Conservation (phyloP, 1,140 invertebrate species). For the Bombyx mandarina region DNA sequence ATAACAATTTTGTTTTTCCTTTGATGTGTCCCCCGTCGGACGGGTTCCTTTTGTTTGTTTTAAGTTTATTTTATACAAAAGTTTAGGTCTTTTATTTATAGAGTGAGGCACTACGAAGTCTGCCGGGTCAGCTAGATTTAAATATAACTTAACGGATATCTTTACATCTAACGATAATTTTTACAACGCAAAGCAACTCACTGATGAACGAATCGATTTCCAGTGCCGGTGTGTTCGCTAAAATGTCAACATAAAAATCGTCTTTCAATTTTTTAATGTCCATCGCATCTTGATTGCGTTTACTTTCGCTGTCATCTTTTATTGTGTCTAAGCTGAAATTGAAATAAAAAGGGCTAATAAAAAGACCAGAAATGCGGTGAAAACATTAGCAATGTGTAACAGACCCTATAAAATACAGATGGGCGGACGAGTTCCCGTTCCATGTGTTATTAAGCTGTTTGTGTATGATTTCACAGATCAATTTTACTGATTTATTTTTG, state of each 20-base stretch:
- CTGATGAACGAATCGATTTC: slow-evolving; percentile 42
- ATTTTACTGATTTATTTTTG: too few relatives aligned
- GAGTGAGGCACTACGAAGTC: too few relatives aligned
- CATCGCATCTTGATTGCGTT: slow-evolving; percentile 10
- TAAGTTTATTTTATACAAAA: too few relatives aligned
- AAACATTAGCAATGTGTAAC: neutral
- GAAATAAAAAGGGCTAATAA: slow-evolving; percentile 7
- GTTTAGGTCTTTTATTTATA: too few relatives aligned
- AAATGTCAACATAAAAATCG: slow-evolving; percentile 47
- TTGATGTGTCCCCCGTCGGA: too few relatives aligned
- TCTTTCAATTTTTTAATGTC: slow-evolving; percentile 48
- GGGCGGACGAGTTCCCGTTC: too few relatives aligned
- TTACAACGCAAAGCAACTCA: slow-evolving; percentile 15
- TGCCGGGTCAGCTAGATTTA: too few relatives aligned
- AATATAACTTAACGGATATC: neutral
- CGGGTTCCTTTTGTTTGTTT: too few relatives aligned
- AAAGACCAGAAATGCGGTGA: neutral
- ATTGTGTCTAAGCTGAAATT: slow-evolving; percentile 34
- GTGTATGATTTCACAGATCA: too few relatives aligned
- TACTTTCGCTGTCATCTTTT: slow-evolving; percentile 30
- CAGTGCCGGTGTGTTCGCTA: slow-evolving; percentile 39
- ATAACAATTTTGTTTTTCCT: too few relatives aligned
- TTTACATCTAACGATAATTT: neutral
- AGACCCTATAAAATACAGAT: neutral
- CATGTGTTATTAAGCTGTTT: too few relatives aligned